Percentiles rank a stretch among this genome's conserved stretches.
phyloP scores from a whole-genome alignment of 2,113 vertebrate species.

The Enhydra lutris region DNA sequence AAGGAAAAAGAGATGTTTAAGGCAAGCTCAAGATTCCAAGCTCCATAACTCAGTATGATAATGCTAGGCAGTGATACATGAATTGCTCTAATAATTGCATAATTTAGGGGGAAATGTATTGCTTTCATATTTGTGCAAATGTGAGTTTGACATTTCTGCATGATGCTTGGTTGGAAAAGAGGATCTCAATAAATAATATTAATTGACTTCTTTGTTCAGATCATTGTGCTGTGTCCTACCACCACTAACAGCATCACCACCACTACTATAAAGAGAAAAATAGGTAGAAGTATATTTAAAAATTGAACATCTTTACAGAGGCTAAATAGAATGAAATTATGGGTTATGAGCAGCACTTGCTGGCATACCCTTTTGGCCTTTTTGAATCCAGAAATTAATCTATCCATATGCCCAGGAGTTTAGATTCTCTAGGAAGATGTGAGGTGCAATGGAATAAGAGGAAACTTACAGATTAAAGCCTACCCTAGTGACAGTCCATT shows the following conservation, averaged over 20 bases:
- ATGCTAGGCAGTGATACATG: background rate
- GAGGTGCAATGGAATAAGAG: background rate
- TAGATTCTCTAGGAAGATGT: background rate
- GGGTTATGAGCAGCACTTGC: background rate
- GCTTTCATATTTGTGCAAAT: background rate
- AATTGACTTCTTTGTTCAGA: background rate
- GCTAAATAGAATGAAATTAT: background rate
- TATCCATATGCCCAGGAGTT: background rate
- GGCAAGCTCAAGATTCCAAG: background rate
- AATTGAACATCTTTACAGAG: background rate
- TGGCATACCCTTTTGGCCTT: background rate
- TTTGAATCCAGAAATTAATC: background rate
- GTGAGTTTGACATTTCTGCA: background rate
- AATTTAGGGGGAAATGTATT: background rate
- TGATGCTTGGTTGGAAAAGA: background rate
- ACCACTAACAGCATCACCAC: background rate
- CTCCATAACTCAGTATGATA: background rate
- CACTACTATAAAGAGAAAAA: background rate
- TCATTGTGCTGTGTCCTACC: background rate
- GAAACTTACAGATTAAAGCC: background rate
- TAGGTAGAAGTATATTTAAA: background rate
- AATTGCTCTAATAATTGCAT: background rate
- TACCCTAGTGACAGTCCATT: background rate
- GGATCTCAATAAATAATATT: background rate
- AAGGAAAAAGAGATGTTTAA: background rate